Base-by-base conservation (phyloP, 2,888 invertebrate species). In the Metopia argyrocephala region DNA sequence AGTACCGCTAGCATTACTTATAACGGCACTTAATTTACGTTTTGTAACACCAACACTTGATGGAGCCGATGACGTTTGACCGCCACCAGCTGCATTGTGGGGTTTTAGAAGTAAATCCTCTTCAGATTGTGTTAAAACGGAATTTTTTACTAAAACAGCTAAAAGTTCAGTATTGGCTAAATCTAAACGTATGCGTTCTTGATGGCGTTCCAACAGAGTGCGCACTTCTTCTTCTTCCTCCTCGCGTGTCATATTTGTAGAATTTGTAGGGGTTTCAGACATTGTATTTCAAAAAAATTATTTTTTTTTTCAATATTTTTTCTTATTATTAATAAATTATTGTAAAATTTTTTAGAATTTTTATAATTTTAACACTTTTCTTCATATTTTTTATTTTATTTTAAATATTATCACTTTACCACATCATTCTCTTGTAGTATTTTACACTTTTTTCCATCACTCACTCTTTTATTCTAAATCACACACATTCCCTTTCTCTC, bases 91-190 rank as follows among this genome's bases (percentile, higher is more conserved):
- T 20, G 83, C 65, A 56, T 82, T 76, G 66, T 86, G 86, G 5
- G 87, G 85, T 70, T 89, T 89, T 2, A 89, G 78, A 18, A 89
- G 76, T 20, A 90, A 91, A 89, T 93, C 93, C 84, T 93, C 92
- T 85, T 94, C 93, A 85, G 92, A 92, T 83, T 93, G 91, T 86
- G 91, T 93, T 80, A 94, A 92, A 83, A 94, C 91, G 64, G 93
- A 93, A 86, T 93, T 94, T 87, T 94, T 94, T 71, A 93, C 93
- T 78, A 94, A 91, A 83, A 93, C 92, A 82, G 93, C 92, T 84
- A 94, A 87, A 66, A 94, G 90, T 88, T 93, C 93, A 82, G 93
- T 93, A 84, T 92, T 92, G 86, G 92, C 91, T 84, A 94, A 88
- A 91, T 94, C 93, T 79, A 92, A 92, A 86, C 93, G 91, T 85